Evolutionary conservation across 2,888 invertebrate species (phyloP).

Genomic region (Candidula unifasciata): DNA sequence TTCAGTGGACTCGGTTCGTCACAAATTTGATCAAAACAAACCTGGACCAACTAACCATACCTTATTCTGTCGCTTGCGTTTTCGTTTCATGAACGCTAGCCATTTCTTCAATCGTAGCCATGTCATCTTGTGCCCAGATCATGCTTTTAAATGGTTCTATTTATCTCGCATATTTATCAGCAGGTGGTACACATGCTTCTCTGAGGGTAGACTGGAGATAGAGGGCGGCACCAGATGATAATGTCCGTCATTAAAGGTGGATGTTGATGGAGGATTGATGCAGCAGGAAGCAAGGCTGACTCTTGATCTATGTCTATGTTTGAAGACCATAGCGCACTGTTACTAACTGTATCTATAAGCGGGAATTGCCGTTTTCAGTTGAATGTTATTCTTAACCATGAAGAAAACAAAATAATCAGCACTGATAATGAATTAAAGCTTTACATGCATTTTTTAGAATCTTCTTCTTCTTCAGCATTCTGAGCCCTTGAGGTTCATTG

Average conservation of each 20-base stretch:
- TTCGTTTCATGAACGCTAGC: not conserved
- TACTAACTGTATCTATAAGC: too few species aligned
- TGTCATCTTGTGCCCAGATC: not conserved
- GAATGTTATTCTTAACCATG: too few species aligned
- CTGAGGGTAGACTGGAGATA: not conserved
- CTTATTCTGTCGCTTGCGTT: not conserved
- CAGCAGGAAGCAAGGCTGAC: not conserved
- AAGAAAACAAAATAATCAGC: too few species aligned
- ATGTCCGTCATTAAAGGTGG: not conserved
- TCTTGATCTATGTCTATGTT: too few species aligned
- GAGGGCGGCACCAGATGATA: not conserved
- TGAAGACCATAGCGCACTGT: too few species aligned
- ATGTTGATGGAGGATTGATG: not conserved
- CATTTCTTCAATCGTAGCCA: constrained; percentile 13
- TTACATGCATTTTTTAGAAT: too few species aligned
- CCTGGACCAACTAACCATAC: not conserved
- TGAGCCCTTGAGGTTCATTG: too few species aligned
- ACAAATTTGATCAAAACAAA: not conserved
- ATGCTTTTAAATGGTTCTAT: not conserved
- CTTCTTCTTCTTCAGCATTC: too few species aligned
- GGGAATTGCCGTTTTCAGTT: too few species aligned
- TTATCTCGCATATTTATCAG: not conserved
- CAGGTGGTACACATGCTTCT: not conserved
- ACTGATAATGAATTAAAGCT: too few species aligned
- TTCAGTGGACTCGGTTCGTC: too few species aligned